These are phyloP conservation scores for Anas flavirostris DNA, from an alignment of 2,797 vertebrate species.

Conservation along the genomic window DNA sequence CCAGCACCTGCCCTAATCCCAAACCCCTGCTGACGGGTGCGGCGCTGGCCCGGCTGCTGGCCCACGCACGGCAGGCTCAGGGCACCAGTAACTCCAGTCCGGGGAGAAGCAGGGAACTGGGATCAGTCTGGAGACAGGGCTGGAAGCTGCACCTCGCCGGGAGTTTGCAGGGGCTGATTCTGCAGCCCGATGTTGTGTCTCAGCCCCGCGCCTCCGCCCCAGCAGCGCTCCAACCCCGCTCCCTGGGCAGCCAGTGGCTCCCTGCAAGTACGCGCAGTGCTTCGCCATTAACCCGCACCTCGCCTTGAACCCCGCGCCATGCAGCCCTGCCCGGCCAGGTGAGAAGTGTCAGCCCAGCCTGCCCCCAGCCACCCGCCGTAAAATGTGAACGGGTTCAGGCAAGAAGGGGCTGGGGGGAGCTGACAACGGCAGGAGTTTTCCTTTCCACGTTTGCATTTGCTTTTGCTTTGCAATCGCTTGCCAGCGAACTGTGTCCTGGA, in stretches of 20 bases:
- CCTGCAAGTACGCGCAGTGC: neutral
- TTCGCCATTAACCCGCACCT: neutral
- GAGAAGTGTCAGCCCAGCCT: neutral
- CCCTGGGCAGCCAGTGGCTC: neutral
- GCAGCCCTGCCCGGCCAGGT: neutral
- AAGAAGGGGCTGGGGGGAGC: neutral
- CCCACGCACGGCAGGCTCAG: accelerated
- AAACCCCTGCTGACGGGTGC: neutral
- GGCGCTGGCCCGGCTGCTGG: neutral
- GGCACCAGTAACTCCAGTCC: neutral
- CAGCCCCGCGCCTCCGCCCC: neutral
- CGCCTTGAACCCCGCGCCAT: neutral
- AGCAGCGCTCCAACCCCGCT: neutral
- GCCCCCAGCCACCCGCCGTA: neutral
- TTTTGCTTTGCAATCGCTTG: neutral
- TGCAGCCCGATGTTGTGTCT: neutral
- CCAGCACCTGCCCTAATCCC: neutral
- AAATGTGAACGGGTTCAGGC: slow-evolving; percentile 1
- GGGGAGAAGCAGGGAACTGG: neutral
- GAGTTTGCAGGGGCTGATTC: neutral
- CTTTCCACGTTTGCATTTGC: neutral
- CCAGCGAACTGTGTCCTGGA: neutral
- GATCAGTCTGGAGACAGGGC: neutral
- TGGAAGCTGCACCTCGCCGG: neutral
- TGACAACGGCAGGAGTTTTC: accelerated